Evolutionary conservation across 2,797 vertebrate species (phyloP).

Genomic region (Lithobates sylvaticus): DNA sequence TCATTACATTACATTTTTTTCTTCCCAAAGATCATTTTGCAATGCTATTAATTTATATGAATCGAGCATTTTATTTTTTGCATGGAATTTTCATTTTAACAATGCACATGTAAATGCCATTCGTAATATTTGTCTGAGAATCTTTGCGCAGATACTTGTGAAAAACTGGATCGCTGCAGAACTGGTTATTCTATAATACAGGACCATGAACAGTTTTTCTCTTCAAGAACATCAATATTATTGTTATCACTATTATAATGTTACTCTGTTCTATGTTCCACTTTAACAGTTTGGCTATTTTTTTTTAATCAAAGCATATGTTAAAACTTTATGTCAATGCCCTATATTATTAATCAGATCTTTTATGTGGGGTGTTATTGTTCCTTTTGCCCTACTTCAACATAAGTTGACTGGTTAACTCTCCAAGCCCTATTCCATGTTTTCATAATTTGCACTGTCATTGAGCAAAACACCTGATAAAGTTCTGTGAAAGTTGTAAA

Average conservation of each 20-base stretch:
- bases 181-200: constrained; percentile 19
- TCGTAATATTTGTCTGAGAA: constrained; percentile 81
- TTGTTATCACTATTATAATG: not conserved
- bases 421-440: too few relatives aligned
- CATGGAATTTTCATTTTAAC: constrained; percentile 99
- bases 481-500: too few relatives aligned
- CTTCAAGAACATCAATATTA: not conserved
- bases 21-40: constrained; percentile 70
- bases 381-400: too few relatives aligned
- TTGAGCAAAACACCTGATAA: too few relatives aligned
- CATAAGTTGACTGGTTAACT: not conserved
- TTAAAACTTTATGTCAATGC: too few relatives aligned
- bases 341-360: too few relatives aligned
- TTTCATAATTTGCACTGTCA: too few relatives aligned
- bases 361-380: too few relatives aligned
- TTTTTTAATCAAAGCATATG: too few relatives aligned
- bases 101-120: constrained; percentile 91
- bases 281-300: not conserved
- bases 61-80: constrained; percentile 98
- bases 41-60: constrained; percentile 99
- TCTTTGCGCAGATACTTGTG: constrained; percentile 71
- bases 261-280: not conserved
- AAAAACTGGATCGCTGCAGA: constrained; percentile 73
- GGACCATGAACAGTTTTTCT: not conserved
- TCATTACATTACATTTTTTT: constrained; percentile 97